phyloP scores from a whole-genome alignment of 2,113 vertebrate genomes.

The Lophura nycthemera region DNA sequence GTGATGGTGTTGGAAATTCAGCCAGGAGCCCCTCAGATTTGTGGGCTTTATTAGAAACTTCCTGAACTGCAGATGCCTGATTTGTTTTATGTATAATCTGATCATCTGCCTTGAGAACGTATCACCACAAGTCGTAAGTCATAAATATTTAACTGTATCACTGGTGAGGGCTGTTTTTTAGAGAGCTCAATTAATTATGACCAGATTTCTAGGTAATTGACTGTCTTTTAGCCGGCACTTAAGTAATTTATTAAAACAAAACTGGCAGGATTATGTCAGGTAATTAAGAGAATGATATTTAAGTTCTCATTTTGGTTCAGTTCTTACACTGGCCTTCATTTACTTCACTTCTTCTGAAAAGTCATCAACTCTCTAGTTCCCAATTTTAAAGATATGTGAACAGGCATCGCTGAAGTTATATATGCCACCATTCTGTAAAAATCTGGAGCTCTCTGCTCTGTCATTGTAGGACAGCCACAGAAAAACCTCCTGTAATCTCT shows the following conservation, averaged over 20 bases:
- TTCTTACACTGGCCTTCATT: background rate
- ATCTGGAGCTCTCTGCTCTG: background rate
- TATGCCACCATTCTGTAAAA: background rate
- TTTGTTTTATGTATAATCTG: background rate
- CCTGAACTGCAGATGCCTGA: background rate
- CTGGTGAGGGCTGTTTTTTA: background rate
- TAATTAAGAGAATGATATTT: conserved; percentile 10
- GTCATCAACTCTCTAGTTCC: background rate
- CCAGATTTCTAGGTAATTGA: background rate
- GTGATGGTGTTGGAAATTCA: background rate
- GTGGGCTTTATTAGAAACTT: background rate
- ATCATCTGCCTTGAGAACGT: background rate
- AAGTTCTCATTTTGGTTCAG: background rate
- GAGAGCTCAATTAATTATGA: background rate
- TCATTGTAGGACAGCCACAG: background rate
- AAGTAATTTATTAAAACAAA: conserved; percentile 3
- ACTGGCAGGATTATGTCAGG: background rate
- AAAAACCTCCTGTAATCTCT: background rate
- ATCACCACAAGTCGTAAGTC: background rate
- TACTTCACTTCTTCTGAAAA: background rate
- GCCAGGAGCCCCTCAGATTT: background rate
- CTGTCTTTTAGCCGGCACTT: background rate
- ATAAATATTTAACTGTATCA: background rate
- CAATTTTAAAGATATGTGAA: background rate
- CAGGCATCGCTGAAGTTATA: background rate